phyloP scores from a whole-genome alignment of 2,113 vertebrate species.

The Scophthalmus maximus region DNA sequence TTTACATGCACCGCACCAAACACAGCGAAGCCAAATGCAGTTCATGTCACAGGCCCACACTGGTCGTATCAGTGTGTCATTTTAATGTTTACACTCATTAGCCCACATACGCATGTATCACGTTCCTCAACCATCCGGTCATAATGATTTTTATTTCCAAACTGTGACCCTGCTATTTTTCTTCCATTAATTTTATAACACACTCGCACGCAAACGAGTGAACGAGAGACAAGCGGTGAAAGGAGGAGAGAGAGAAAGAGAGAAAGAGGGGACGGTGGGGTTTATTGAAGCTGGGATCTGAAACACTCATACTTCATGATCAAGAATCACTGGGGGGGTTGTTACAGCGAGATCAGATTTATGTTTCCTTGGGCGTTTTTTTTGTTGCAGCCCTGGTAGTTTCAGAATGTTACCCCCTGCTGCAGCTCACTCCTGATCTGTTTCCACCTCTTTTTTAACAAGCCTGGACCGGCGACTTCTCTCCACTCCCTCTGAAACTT shows the following conservation, averaged over 20 bases:
- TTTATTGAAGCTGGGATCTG: constrained; percentile 19
- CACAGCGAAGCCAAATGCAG: not conserved
- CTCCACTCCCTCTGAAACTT: not conserved
- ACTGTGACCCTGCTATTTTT: not conserved
- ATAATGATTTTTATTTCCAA: constrained; percentile 18
- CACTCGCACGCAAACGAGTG: not conserved
- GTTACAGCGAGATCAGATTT: constrained; percentile 16
- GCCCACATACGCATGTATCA: not conserved
- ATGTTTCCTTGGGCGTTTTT: constrained; percentile 40
- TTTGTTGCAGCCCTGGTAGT: constrained; percentile 17
- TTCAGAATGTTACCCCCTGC: constrained; percentile 16
- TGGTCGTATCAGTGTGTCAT: not conserved
- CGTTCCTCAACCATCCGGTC: constrained; percentile 1
- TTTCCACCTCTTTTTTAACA: constrained; percentile 32
- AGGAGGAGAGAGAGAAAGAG: not conserved
- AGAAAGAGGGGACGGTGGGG: constrained; percentile 1
- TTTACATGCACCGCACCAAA: too few relatives aligned
- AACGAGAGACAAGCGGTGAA: not conserved
- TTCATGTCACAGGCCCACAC: not conserved
- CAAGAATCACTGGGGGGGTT: constrained; percentile 6
- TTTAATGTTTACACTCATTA: not conserved
- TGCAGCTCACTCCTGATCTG: constrained; percentile 8
- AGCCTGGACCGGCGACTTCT: constrained; percentile 3
- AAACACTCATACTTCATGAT: constrained; percentile 1
- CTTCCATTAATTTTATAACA: not conserved